A percentile compares a stretch with the other conserved stretches of the same genome.
Conservation (phyloP, 2,113 vertebrate genomes). For the Caloenas nicobarica region DNA sequence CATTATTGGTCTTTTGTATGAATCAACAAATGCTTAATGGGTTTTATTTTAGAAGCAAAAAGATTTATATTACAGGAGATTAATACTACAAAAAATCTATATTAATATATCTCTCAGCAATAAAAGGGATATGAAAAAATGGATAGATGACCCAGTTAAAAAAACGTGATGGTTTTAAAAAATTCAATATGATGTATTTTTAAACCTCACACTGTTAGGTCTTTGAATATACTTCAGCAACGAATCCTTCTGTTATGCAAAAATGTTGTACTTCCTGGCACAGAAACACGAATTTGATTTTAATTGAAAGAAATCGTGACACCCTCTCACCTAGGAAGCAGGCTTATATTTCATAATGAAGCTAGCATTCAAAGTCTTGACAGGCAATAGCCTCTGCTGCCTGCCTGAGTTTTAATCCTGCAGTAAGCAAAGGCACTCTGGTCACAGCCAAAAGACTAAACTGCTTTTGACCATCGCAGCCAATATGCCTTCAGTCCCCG, state of each 20-base stretch:
- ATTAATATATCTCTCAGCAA: conserved; percentile 52
- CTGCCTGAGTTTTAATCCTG: background rate
- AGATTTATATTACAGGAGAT: conserved; percentile 36
- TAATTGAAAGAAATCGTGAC: conserved; percentile 42
- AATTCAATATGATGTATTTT: conserved; percentile 46
- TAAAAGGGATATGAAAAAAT: conserved; percentile 44
- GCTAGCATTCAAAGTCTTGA: background rate
- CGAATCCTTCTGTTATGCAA: conserved; percentile 14
- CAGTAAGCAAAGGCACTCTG: background rate
- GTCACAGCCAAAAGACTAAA: background rate
- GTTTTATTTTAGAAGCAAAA: conserved; percentile 49
- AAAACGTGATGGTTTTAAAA: conserved; percentile 10
- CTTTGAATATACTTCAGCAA: conserved; percentile 7
- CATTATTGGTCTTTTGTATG: conserved; percentile 43
- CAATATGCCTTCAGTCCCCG: background rate
- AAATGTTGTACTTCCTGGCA: background rate
- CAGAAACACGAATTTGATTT: background rate
- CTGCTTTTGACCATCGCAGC: background rate
- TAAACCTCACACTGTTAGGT: background rate
- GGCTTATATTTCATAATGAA: background rate
- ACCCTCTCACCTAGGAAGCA: background rate
- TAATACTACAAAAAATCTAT: conserved; percentile 52
- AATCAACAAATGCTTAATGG: conserved; percentile 53
- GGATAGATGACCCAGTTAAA: conserved; percentile 66
- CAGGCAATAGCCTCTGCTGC: background rate